Base-by-base conservation (phyloP, 1,140 invertebrate genomes). In the Cepaea nemoralis region DNA sequence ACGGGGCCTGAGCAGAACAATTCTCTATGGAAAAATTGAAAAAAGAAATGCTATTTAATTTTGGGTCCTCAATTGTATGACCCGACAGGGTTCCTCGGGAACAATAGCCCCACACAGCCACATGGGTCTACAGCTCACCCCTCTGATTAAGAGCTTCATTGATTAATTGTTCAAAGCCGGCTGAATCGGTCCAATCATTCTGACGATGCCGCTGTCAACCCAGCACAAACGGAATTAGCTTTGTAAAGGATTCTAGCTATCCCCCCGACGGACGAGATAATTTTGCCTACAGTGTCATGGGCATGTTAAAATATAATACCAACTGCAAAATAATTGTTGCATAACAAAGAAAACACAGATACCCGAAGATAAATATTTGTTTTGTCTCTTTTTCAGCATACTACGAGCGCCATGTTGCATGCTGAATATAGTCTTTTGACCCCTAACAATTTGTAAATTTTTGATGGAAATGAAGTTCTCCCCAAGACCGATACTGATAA, bases 131-230 rank as follows among this genome's bases (percentile, higher is more conserved):
- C n/a, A 69, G 31, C 66, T 31, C 55, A 8, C 40, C 77, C 27
- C 66, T 78, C 63, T 69, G 40, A 78, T 69, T 3, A 78, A 69
- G 77, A 78, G 66, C 77, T 37, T 2, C 16, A 37, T 59, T 39
- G 66, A 78, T 78, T 78, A 78, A 78, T 42, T 10, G 39, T 78
- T 78, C 77, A 67, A 78, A 69, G 59, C n/a, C n/a, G 24, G 22
- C 8, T 14, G 24, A 42, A 45, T 48, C 33, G 66, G 77, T 42
- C 75, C 48, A 77, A 63, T 66, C 48, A 77, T 35, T n/a, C 22
- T 50, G 40, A 27, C 42, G 59, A 55, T 37, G 33, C 37, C 22
- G 33, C 37, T 63, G 55, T 24, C 59, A 42, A 33, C 27, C 75
- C 3, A 77, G 37, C 24, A 63, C 14, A 22, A 66, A 45, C 10